Percentiles rank a stretch among this genome's conserved stretches.
Conservation (phyloP, 2,888 invertebrate species). For the Conchocele bisecta region DNA sequence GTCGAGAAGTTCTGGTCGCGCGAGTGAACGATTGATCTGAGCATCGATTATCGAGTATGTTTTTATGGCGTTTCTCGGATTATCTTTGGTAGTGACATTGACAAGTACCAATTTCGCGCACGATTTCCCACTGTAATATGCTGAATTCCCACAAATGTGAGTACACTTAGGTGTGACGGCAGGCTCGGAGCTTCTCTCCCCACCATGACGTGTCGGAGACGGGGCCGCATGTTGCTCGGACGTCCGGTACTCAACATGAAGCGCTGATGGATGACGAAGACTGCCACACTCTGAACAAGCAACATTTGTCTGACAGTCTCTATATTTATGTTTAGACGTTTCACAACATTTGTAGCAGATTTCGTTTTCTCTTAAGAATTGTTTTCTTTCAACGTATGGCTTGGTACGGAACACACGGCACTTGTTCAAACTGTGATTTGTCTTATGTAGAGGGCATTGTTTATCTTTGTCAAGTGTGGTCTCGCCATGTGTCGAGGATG, state of each 20-base stretch:
- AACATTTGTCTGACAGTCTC: slow-evolving; percentile 11
- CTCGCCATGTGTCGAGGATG: too few relatives aligned
- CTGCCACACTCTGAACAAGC: slow-evolving; percentile 7
- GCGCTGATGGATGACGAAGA: slow-evolving; percentile 1
- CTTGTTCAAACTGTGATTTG: slow-evolving; percentile 19
- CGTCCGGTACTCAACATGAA: not conserved
- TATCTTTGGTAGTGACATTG: not conserved
- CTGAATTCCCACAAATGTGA: slow-evolving; percentile 18
- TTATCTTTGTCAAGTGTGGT: too few relatives aligned
- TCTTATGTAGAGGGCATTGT: slow-evolving; percentile 29
- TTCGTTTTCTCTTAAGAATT: slow-evolving; percentile 24
- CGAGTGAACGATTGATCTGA: slow-evolving; percentile 26
- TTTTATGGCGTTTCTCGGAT: not conserved
- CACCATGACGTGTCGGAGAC: not conserved
- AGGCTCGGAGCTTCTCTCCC: slow-evolving; percentile 4
- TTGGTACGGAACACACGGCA: slow-evolving; percentile 20
- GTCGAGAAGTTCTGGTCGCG: slow-evolving; percentile 16
- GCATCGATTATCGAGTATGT: slow-evolving; percentile 25
- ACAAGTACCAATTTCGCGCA: slow-evolving; percentile 28
- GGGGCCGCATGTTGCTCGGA: not conserved
- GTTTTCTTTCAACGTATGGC: slow-evolving; percentile 12
- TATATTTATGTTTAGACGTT: not conserved
- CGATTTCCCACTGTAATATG: slow-evolving; percentile 8
- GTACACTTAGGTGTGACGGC: slow-evolving; percentile 16
- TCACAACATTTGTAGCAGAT: slow-evolving; percentile 28